A percentile compares a stretch with the other conserved stretches of the same genome.
Conservation (phyloP, 2,797 vertebrate genomes). For the Pyrrhura leucotis region DNA sequence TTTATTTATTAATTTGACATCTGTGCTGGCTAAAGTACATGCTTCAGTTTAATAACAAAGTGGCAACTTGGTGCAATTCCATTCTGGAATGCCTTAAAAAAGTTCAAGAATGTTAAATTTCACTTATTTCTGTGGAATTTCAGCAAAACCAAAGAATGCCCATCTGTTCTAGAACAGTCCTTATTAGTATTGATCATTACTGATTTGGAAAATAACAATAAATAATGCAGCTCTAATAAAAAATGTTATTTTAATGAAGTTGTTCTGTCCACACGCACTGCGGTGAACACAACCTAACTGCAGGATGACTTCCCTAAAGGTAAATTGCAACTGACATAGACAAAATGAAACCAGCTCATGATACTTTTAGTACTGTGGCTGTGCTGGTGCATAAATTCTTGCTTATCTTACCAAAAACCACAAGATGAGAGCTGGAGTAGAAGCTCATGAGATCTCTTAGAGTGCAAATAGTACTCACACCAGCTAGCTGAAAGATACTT, state of each 20-base stretch:
- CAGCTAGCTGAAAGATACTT: neutral
- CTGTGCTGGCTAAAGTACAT: neutral
- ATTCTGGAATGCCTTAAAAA: neutral
- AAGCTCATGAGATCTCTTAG: neutral
- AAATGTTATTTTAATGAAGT: neutral
- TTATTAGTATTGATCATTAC: neutral
- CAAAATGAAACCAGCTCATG: neutral
- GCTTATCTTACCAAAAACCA: neutral
- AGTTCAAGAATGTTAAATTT: neutral
- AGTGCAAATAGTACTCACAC: neutral
- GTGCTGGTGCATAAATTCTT: neutral
- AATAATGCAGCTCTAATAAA: neutral
- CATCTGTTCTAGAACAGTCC: neutral
- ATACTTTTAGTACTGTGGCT: neutral
- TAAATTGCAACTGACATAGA: neutral
- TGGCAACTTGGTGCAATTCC: neutral
- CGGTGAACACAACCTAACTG: neutral
- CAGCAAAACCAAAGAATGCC: neutral
- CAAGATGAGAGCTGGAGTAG: neutral
- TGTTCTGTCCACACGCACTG: neutral
- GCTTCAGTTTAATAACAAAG: neutral
- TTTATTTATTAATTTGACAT: neutral
- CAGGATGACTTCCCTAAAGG: neutral
- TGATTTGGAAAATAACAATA: neutral
- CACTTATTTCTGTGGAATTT: neutral